Base-by-base conservation (phyloP, 1,140 invertebrate species). In the Oppia nitens region DNA sequence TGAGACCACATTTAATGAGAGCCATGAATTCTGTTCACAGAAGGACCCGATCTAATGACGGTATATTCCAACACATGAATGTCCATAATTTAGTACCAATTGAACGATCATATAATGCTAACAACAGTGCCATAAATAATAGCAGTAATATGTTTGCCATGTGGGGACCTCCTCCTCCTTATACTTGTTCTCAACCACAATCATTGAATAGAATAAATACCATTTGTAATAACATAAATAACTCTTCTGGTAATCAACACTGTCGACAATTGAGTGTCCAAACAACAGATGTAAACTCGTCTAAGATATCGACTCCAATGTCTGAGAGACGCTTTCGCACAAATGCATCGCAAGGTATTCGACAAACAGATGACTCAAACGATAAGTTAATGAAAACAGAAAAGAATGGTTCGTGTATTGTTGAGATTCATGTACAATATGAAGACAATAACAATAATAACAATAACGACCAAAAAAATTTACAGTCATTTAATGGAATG, bases 151-250 rank as follows among this genome's bases (percentile, higher is more conserved):
- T 63, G 53, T 47, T 14, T 48, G 55, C 3, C 53, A 64, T 83
- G 17, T 83, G 82, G 82, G 82, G 81, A 20, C 82, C 82, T 17
- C 82, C 82, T 12, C 81, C 82, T 1, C 82, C 82, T 0, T 84
- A 84, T 17, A 40, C 6, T 40, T 40, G 32, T 66, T 82, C 81
- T 53, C 81, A 83, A 64, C 81, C 81, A 26, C 61, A 64, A 0
- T 68, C 67, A 23, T 49, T 61, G 1, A 68, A 59, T 40, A 17
- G 32, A 40, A 40, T 40, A 40, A 40, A 40, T 40, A 53, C 58
- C 25, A 60, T 63, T 27, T 49, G 59, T 12, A 53, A 32, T 14
- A 63, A 50, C 52, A 72, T 61, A 60, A 65, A 48, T 70, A 71
- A 60, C 60, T 64, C 48, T 66, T 70, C n/a, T 12, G 21, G 12